Base-by-base conservation (phyloP, 2,113 vertebrate genomes). In the Microtus richardsoni region DNA sequence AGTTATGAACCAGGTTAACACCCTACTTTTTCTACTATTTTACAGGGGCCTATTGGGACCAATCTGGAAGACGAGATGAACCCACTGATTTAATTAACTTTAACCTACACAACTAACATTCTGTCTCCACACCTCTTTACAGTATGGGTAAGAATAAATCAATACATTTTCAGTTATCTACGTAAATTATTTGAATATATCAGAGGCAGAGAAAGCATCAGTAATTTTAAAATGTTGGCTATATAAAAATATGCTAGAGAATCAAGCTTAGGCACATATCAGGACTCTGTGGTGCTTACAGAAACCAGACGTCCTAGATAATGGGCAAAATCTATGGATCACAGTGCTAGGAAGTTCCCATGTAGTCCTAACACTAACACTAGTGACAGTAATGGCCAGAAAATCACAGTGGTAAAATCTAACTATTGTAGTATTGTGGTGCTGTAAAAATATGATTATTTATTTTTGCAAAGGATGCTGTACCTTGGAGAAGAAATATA, bases 151-250 rank as follows among this genome's bases (percentile, higher is more conserved):
- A 92, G 91, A 96, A 75, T 30, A 92, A 95, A 74, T 3, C 21
- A 52, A 94, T 88, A 92, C 26, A n/a, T 71, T 77, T 90, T 78
- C 14, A 83, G 33, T 90, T 93, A 93, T 79, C 39, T 88, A 26
- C 0, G 83, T 75, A 85, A 80, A 92, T 92, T 95, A 90, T 74
- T 73, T 94, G 39, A 92, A 91, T 75, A 94, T 24, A 30, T 49
- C 24, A 95, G 44, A 95, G 86, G 33, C 8, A 88, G 47, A 92
- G 22, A 97, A 93, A 90, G 54, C 30, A 80, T 87, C 49, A 91
- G 26, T 94, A 82, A 74, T 54, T 85, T 83, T 62, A 88, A 94
- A 96, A 89, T 41, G 7, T 83, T 10, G 2, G 24, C 7, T 60
- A 88, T 33, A 95, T 78, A 87, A 75, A 92, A 71, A 88, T 11